Evolutionary conservation across 2,797 vertebrate genomes (phyloP).

Genomic region (Synaphobranchus kaupii): DNA sequence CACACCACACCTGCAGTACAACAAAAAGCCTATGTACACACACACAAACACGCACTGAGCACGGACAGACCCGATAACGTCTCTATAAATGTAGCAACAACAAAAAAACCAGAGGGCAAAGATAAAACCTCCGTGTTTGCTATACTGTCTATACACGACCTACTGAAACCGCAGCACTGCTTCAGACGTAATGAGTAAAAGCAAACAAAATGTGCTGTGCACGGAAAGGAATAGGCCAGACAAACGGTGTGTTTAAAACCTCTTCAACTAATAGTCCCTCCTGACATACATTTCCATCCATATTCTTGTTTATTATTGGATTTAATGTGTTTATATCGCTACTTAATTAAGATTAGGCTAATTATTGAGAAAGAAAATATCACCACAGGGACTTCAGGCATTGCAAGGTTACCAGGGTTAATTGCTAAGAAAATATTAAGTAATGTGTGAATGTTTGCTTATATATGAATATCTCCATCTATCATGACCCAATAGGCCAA

Average conservation of each 20-base stretch:
- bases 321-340: not conserved
- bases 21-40: not conserved
- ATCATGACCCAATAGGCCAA: not conserved
- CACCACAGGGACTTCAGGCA: not conserved
- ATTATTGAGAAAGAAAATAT: not conserved
- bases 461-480: not conserved
- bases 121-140: not conserved
- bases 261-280: not conserved
- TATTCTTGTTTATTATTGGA: not conserved
- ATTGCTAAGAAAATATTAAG: not conserved
- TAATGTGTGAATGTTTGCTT: not conserved
- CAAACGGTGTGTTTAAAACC: not conserved
- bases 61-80: not conserved
- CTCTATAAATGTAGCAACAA: not conserved
- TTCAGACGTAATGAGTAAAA: not conserved
- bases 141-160: not conserved
- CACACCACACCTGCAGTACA: not conserved
- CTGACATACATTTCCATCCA: not conserved
- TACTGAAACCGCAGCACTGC: not conserved
- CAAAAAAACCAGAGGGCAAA: not conserved
- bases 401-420: not conserved
- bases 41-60: not conserved
- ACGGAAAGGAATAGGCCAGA: not conserved
- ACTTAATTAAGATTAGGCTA: not conserved
- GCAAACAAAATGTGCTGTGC: not conserved